phyloP scores from a whole-genome alignment of 2,113 vertebrate genomes.

The Bos indicus region DNA sequence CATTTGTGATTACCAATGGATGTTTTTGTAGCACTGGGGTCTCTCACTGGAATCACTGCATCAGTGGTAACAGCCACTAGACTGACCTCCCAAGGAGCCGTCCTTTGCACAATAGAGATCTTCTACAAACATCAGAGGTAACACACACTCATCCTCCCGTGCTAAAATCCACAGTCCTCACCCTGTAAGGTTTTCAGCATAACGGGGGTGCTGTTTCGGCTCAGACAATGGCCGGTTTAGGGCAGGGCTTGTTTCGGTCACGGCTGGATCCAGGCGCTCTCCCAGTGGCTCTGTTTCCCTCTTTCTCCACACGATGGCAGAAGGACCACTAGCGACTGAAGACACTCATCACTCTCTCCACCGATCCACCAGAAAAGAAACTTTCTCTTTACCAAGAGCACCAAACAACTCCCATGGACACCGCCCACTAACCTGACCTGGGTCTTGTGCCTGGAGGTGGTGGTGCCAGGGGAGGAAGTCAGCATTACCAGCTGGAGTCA shows the following conservation, averaged over 20 bases:
- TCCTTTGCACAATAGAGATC: not conserved
- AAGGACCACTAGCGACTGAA: not conserved
- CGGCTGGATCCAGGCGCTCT: not conserved
- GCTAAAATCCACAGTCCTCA: not conserved
- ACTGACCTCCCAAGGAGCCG: not conserved
- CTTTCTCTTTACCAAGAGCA: not conserved
- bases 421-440: not conserved
- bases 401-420: not conserved
- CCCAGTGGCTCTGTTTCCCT: not conserved
- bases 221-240: not conserved
- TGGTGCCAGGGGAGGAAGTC: not conserved
- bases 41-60: not conserved
- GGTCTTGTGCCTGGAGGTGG: not conserved
- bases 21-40: rapidly evolving
- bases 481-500: not conserved
- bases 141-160: not conserved
- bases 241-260: not conserved
- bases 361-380: not conserved
- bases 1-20: rapidly evolving
- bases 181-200: not conserved
- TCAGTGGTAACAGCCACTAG: too few species aligned
- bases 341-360: not conserved
- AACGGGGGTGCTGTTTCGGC: not conserved
- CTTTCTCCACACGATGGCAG: too few species aligned
- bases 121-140: not conserved